Conservation (phyloP, 2,113 vertebrate genomes). For the Phodopus roborovskii region DNA sequence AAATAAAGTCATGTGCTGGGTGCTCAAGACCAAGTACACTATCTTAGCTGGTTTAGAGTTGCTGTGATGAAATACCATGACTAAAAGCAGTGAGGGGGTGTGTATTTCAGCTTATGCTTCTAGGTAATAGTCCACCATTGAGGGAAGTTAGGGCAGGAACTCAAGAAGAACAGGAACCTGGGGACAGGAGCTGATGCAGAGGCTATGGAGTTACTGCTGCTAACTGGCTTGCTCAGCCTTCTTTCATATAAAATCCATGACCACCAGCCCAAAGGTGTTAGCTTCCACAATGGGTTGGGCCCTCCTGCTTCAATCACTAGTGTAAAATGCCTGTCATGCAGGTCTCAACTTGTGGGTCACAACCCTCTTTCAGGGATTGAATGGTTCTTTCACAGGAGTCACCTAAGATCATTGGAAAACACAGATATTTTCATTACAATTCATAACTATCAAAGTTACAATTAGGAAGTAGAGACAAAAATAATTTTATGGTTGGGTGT, state of each 20-base stretch:
- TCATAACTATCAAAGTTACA: too few species aligned
- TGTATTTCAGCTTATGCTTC: background rate
- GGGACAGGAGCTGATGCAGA: background rate
- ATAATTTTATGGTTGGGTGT: too few species aligned
- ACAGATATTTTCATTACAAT: too few species aligned
- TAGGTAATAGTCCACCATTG: background rate
- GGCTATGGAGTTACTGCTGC: background rate
- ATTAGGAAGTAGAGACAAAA: too few species aligned
- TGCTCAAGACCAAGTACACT: background rate
- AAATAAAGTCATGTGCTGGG: background rate
- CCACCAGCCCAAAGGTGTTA: background rate
- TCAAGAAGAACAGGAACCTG: background rate
- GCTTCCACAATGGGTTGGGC: background rate
- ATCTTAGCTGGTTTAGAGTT: background rate
- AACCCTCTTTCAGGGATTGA: too few species aligned
- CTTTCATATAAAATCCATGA: background rate
- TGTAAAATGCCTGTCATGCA: too few species aligned
- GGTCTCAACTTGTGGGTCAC: too few species aligned
- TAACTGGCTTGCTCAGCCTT: background rate
- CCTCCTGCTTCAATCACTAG: background rate
- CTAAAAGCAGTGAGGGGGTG: background rate
- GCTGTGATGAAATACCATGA: background rate
- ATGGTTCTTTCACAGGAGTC: too few species aligned
- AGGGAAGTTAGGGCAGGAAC: background rate
- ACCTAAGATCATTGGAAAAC: too few species aligned